phyloP scores from a whole-genome alignment of 2,113 vertebrate species.

The Archilochus colubris region DNA sequence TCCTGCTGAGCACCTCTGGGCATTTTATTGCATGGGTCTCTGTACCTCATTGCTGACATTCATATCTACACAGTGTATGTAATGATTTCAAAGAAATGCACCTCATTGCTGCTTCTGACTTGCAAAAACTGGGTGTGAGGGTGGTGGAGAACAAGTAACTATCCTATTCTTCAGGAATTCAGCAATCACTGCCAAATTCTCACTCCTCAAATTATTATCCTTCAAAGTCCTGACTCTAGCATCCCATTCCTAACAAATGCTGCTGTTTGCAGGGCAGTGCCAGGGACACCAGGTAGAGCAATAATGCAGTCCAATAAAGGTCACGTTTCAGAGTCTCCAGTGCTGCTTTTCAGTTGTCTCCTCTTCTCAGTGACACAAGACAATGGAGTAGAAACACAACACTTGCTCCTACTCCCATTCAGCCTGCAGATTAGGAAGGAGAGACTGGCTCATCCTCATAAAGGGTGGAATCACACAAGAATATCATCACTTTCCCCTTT shows the following conservation, averaged over 20 bases:
- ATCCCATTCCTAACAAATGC: background rate
- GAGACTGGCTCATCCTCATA: background rate
- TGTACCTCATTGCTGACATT: background rate
- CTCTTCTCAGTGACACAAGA: background rate
- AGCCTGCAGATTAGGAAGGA: background rate
- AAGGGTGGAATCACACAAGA: background rate
- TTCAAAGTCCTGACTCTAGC: background rate
- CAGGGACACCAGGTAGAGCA: background rate
- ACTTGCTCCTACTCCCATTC: background rate
- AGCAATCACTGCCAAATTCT: background rate
- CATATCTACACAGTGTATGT: background rate
- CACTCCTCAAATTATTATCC: background rate
- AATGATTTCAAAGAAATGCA: background rate
- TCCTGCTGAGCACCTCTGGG: background rate
- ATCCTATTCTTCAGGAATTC: background rate
- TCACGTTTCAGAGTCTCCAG: background rate
- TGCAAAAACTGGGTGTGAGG: background rate
- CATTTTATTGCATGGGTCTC: background rate
- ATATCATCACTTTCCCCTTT: background rate
- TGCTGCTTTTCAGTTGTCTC: background rate
- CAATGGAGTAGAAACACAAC: background rate
- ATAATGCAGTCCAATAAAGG: background rate
- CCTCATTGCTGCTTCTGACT: background rate
- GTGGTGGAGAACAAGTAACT: background rate
- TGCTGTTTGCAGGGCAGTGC: background rate